A percentile compares a stretch with the other conserved stretches of the same genome.
phyloP scores from a whole-genome alignment of 2,797 vertebrate genomes.

The Chloroceryle inda region DNA sequence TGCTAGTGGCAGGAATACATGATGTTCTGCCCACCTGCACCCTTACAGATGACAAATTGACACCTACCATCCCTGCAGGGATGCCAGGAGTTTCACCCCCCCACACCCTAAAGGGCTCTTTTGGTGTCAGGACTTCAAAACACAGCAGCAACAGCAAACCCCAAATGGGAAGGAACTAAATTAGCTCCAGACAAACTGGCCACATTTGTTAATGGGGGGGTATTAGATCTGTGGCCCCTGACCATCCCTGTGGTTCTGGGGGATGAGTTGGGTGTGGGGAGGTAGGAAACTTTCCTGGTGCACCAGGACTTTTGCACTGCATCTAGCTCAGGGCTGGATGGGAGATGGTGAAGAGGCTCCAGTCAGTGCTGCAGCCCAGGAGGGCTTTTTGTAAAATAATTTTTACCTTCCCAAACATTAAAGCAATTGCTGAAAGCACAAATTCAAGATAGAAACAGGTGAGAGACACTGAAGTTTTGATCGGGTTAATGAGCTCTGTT shows the following conservation, averaged over 20 bases:
- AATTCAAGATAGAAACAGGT: not conserved
- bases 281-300: not conserved
- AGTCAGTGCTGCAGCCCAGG: not conserved
- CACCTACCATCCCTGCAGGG: not conserved
- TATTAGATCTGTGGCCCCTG: not conserved
- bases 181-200: not conserved
- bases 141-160: not conserved
- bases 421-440: not conserved
- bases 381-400: not conserved
- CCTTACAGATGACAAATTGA: not conserved
- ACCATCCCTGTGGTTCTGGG: not conserved
- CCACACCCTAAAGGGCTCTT: not conserved
- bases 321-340: not conserved
- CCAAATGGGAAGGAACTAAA: not conserved
- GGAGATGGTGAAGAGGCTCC: not conserved
- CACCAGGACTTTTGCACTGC: not conserved
- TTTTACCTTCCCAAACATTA: not conserved
- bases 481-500: not conserved
- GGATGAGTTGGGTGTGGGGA: rapidly evolving
- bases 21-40: not conserved
- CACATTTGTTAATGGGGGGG: not conserved
- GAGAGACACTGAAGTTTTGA: not conserved
- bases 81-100: not conserved
- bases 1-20: rapidly evolving
- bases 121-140: not conserved